phyloP scores from a whole-genome alignment of 64 coral and sea anemone species.

The Dendrophyllia cribrosa region DNA sequence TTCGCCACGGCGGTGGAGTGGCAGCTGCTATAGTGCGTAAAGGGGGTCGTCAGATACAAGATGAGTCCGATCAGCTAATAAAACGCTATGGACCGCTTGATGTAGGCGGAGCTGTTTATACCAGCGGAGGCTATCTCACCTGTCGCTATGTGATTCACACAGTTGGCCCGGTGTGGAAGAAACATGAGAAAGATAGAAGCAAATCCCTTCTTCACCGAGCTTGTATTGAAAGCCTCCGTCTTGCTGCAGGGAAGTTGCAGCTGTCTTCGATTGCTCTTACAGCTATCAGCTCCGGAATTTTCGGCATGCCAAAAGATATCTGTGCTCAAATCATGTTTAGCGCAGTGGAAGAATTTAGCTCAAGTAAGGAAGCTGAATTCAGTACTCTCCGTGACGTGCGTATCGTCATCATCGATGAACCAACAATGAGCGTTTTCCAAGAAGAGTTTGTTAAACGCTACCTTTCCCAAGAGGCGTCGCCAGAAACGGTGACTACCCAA shows the following conservation, averaged over 20 bases:
- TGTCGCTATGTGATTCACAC: conserved; percentile 58
- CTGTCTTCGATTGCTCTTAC: conserved; percentile 70
- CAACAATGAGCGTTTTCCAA: conserved; percentile 40
- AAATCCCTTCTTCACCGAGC: neutral
- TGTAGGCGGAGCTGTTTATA: conserved; percentile 23
- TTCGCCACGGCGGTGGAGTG: conserved; percentile 32
- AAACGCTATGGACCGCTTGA: neutral
- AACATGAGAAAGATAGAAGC: neutral
- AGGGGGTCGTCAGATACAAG: conserved; percentile 57
- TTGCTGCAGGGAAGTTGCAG: neutral
- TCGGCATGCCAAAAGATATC: conserved; percentile 57
- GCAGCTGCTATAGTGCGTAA: conserved; percentile 32
- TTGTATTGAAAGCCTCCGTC: conserved; percentile 7
- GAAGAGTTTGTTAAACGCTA: conserved; percentile 75
- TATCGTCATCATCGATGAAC: conserved; percentile 69
- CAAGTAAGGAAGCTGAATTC: neutral
- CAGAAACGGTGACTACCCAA: neutral
- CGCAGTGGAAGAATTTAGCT: conserved; percentile 42
- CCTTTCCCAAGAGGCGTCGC: neutral
- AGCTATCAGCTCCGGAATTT: conserved; percentile 72
- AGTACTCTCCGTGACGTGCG: conserved; percentile 54
- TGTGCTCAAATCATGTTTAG: conserved; percentile 71
- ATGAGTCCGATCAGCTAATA: neutral
- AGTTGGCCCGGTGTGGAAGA: conserved; percentile 28
- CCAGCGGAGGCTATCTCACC: conserved; percentile 27